phyloP scores from a whole-genome alignment of 2,888 invertebrate genomes.

The Abrostola tripartita region DNA sequence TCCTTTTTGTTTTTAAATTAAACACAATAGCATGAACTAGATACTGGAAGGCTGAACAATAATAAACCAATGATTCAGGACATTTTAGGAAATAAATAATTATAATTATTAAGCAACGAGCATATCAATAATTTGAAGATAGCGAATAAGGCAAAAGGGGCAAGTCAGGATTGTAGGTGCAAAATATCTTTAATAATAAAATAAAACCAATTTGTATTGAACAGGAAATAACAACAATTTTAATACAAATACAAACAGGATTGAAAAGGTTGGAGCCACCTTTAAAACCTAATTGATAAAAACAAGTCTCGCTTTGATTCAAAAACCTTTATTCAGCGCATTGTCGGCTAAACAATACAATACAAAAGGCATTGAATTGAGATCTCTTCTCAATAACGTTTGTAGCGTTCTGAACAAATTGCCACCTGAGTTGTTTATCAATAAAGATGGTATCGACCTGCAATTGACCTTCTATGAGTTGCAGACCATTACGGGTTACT shows the following conservation, averaged over 20 bases:
- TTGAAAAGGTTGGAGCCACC: background rate
- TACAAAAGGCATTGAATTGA: conserved; percentile 10
- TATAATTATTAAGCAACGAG: no score
- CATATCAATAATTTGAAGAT: no score
- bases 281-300: conserved; percentile 1
- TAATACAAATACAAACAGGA: no score
- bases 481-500: background rate
- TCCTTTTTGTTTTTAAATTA: no score
- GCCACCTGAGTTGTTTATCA: conserved; percentile 30
- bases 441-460: conserved; percentile 26
- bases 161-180: no score
- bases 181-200: no score
- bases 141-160: no score
- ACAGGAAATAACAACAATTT: background rate
- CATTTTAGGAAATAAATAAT: no score
- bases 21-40: no score
- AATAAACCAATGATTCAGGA: no score
- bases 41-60: no score
- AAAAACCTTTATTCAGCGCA: conserved; percentile 13
- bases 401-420: conserved; percentile 23
- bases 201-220: background rate
- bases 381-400: conserved; percentile 17
- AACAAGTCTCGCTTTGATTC: background rate
- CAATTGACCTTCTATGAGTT: conserved; percentile 8
- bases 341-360: conserved; percentile 25